Base-by-base conservation (phyloP, 1,140 invertebrate species). In the Acyrthosiphon pisum region DNA sequence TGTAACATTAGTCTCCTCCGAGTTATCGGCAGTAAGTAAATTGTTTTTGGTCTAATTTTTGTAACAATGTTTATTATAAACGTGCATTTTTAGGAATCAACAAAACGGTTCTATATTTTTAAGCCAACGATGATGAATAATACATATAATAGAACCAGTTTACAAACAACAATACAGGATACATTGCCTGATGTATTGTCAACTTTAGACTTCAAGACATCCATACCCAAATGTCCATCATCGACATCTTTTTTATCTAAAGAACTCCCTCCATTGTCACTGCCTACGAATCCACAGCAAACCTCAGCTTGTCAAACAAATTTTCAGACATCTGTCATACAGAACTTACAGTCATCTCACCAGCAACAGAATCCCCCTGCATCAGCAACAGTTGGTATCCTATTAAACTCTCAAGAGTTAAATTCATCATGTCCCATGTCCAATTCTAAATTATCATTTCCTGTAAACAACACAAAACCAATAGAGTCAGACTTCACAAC, bases 71-170 rank as follows among this genome's bases (percentile, higher is more conserved):
- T 8, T 44, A 20, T 50, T 30, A 50, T 30, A n/a, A 26, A 68
- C 68, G 20, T 90, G 6, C 1, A 68, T 86, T 93, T 86, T 37
- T 76, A 93, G 91, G 91, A 93, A 56, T 84, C 91, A 4, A 30
- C 91, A 9, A 93, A 93, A 56, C 81, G 91, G 2, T 84, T 93
- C 50, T 86, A 53, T 93, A 14, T 91, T 35, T 48, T 46, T 22
- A 86, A 84, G n/a, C 48, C 91, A 41, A 48, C 48, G 37, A 20
- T 11, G 0, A n/a, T 81, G 20, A 83, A 83, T 6, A 23, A 50
- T n/a, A 26, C 14, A 23, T 26, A 1, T 46, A 93, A 84, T 56
- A 37, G 7, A 20, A 83, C 50, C n/a, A n/a, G 81, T 56, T 56
- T 86, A 30, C 86, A 86, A 56, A 93, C 9, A 0, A 37, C 48